Conservation (phyloP, 1,140 invertebrate species). For the Lethrus apterus region DNA sequence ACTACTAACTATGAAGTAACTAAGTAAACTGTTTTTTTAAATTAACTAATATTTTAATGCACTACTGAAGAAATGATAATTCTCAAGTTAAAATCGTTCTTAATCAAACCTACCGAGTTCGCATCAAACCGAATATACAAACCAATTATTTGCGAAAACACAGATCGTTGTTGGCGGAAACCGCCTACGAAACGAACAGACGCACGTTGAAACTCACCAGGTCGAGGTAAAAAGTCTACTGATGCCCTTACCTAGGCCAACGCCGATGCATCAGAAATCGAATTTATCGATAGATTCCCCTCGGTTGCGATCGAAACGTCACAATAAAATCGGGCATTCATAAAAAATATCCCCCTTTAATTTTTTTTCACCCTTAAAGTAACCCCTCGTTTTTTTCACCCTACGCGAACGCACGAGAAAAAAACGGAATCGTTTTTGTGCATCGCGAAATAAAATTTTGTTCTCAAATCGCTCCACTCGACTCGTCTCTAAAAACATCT, state of each 20-base stretch:
- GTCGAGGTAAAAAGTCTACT: constrained; percentile 28
- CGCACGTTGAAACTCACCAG: constrained; percentile 7
- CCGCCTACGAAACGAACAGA: not conserved
- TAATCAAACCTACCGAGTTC: too few species aligned
- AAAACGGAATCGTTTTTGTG: constrained; percentile 14
- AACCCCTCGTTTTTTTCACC: constrained; percentile 30
- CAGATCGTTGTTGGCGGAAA: not conserved
- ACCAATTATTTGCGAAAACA: too few species aligned
- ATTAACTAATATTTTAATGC: too few species aligned
- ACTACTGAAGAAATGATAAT: too few species aligned
- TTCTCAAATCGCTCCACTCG: not conserved
- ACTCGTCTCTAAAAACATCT: not conserved
- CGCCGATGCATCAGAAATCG: constrained; percentile 25
- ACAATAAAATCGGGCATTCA: constrained; percentile 33
- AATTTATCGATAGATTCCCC: constrained; percentile 34
- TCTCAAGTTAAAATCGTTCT: too few species aligned
- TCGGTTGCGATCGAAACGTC: constrained; percentile 24
- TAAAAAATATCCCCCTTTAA: constrained; percentile 35
- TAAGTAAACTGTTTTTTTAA: too few species aligned
- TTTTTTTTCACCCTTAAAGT: constrained; percentile 31
- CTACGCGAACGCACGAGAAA: constrained; percentile 13
- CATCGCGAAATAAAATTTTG: constrained; percentile 13
- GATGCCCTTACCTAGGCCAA: constrained; percentile 26
- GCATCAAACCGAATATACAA: too few species aligned
- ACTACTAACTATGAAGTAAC: too few species aligned